These are phyloP conservation scores for Glomeris marginata DNA, from an alignment of 2,888 invertebrate genomes.

Conservation along the genomic window DNA sequence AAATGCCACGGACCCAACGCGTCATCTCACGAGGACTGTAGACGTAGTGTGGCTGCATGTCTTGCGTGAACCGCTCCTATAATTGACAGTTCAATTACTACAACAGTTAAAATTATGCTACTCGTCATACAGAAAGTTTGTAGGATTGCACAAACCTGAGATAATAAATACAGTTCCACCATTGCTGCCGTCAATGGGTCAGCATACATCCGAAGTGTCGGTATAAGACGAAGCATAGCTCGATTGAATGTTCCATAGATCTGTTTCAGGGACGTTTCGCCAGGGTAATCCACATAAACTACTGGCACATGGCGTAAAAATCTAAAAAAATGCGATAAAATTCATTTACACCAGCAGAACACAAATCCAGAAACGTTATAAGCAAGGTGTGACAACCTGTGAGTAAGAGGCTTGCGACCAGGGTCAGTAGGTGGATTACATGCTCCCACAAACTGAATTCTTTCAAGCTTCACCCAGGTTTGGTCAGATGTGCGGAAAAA, in stretches of 20 bases:
- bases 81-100: constrained; percentile 9
- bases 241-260: constrained; percentile 98
- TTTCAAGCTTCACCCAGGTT: constrained; percentile 90
- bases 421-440: constrained; percentile 99
- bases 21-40: constrained; percentile 99
- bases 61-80: constrained; percentile 88
- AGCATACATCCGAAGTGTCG: constrained; percentile 77
- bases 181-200: constrained; percentile 96
- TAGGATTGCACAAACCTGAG: constrained; percentile 54
- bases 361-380: neutral
- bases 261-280: constrained; percentile 91
- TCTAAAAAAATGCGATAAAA: constrained; percentile 18
- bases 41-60: constrained; percentile 99
- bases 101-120: neutral
- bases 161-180: constrained; percentile 94
- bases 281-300: constrained; percentile 98
- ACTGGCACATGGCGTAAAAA: constrained; percentile 84
- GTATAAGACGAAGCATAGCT: constrained; percentile 91
- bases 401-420: constrained; percentile 87
- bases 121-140: no score
- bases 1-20: constrained; percentile 97
- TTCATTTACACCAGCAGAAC: neutral
- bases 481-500: constrained; percentile 85
- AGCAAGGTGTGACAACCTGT: constrained; percentile 45
- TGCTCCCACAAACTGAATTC: constrained; percentile 98